Evolutionary conservation across 2,888 invertebrate genomes (phyloP).

Genomic region (Lepidonotus clava): DNA sequence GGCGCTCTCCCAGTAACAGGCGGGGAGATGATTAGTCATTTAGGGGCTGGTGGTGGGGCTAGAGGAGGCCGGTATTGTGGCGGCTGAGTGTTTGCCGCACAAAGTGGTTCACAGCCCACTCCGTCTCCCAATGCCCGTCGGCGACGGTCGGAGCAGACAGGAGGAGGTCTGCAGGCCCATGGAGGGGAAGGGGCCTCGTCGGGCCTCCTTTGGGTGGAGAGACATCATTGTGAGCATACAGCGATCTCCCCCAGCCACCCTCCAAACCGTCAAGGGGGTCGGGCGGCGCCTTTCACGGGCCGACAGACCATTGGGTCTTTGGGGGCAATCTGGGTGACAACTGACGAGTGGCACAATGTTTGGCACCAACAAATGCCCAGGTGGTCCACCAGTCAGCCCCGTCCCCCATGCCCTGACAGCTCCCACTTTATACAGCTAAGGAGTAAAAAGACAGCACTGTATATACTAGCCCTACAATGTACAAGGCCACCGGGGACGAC

Average conservation of each 20-base stretch:
- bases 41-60: neutral
- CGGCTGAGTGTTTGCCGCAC: too few relatives aligned
- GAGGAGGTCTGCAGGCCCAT: too few relatives aligned
- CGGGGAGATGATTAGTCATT: neutral
- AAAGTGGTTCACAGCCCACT: too few relatives aligned
- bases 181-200: too few relatives aligned
- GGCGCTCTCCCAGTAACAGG: neutral
- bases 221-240: too few relatives aligned
- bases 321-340: slow-evolving; percentile 29
- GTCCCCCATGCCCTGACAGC: neutral
- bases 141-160: too few relatives aligned
- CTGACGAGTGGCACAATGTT: slow-evolving; percentile 48
- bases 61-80: neutral
- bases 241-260: neutral
- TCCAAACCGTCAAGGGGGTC: neutral
- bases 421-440: too few relatives aligned
- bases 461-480: too few relatives aligned
- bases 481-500: too few relatives aligned
- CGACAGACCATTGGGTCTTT: slow-evolving; percentile 4
- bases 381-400: slow-evolving; percentile 37
- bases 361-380: slow-evolving; percentile 48
- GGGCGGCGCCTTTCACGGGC: slow-evolving; percentile 3
- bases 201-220: too few relatives aligned
- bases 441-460: neutral
- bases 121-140: too few relatives aligned